These are phyloP conservation scores for Pangasius sanitwongsei DNA, from an alignment of 2,797 vertebrate species.

Conservation along the genomic window DNA sequence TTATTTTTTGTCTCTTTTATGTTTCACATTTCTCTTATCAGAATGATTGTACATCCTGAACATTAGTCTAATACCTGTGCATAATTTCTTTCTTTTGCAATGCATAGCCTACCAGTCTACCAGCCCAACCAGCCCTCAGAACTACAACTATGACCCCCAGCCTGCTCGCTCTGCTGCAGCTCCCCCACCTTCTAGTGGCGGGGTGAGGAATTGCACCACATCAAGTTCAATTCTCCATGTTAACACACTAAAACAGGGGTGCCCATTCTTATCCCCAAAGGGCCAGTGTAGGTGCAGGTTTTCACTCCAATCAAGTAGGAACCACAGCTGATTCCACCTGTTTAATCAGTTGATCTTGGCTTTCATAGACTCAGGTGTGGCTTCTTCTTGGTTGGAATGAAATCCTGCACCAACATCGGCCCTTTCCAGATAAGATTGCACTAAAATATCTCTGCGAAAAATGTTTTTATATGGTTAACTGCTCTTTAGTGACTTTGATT, in stretches of 20 bases:
- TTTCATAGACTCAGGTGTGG: too few relatives aligned
- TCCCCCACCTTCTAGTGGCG: constrained; percentile 68
- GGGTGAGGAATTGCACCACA: constrained; percentile 61
- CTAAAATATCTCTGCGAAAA: not conserved
- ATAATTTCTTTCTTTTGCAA: not conserved
- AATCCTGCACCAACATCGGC: too few relatives aligned
- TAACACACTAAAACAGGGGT: not conserved
- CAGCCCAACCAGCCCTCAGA: constrained; percentile 54
- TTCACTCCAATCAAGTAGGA: too few relatives aligned
- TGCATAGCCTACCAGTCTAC: constrained; percentile 52
- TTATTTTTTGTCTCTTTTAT: not conserved
- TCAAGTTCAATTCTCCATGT: not conserved
- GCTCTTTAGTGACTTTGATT: not conserved
- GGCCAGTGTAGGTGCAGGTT: too few relatives aligned
- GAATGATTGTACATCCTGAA: not conserved
- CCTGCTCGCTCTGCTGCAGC: constrained; percentile 61
- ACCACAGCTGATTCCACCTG: too few relatives aligned
- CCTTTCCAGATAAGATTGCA: too few relatives aligned
- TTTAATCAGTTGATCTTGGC: too few relatives aligned
- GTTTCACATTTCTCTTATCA: not conserved
- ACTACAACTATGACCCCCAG: constrained; percentile 59
- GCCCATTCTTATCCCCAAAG: too few relatives aligned
- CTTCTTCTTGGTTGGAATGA: too few relatives aligned
- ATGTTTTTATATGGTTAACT: not conserved
- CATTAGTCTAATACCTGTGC: not conserved